These are phyloP conservation scores for Dicerorhinus sumatrensis DNA, from an alignment of 2,113 vertebrate genomes.

Conservation along the genomic window DNA sequence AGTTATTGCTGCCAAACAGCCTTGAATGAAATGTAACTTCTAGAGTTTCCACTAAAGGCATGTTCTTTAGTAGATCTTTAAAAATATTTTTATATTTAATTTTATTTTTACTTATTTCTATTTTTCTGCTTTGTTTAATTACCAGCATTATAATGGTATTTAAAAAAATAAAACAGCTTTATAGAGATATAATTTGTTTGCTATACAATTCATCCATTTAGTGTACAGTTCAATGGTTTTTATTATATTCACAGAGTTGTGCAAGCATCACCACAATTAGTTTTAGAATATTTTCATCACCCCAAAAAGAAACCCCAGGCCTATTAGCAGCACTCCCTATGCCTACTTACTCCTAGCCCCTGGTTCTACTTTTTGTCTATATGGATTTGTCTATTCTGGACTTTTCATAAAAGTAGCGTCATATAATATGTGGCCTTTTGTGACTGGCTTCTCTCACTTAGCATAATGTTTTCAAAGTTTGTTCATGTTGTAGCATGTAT, in stretches of 20 bases:
- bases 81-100: background rate
- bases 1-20: background rate
- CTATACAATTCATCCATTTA: background rate
- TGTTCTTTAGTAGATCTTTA: background rate
- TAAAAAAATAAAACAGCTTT: background rate
- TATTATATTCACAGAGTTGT: background rate
- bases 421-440: background rate
- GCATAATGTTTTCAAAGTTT: background rate
- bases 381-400: background rate
- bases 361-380: background rate
- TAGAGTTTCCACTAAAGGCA: background rate
- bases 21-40: background rate
- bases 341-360: background rate
- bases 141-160: background rate
- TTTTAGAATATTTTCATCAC: constrained; percentile 2
- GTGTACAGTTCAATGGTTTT: background rate
- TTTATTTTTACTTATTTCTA: background rate
- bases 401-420: background rate
- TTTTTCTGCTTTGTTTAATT: constrained; percentile 3
- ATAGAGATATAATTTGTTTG: background rate
- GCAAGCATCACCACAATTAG: background rate
- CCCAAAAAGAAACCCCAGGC: background rate
- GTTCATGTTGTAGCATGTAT: background rate
- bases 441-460: background rate
- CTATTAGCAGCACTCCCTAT: background rate